These are phyloP conservation scores for Montipora capitata DNA, from an alignment of 92 coral and sea anemone genomes.

Conservation along the genomic window DNA sequence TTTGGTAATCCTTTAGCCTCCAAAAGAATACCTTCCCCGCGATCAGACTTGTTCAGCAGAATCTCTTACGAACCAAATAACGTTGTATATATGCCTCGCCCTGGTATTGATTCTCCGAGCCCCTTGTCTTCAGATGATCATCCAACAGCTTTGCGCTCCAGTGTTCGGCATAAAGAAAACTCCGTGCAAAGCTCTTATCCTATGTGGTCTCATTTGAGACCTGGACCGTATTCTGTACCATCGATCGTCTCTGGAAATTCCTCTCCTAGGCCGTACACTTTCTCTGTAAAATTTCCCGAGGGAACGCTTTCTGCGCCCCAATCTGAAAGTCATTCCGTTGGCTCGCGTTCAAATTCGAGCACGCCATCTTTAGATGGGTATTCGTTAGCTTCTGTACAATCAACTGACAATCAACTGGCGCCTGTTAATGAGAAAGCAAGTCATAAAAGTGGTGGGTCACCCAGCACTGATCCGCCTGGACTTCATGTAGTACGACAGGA, in stretches of 20 bases:
- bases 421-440: slow-evolving; percentile 14
- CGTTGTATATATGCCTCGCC: slow-evolving; percentile 14
- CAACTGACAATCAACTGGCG: slow-evolving; percentile 4
- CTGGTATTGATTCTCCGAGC: background rate
- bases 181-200: slow-evolving; percentile 41
- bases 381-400: background rate
- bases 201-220: slow-evolving; percentile 75
- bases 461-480: background rate
- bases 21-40: slow-evolving; percentile 48
- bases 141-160: slow-evolving; percentile 6
- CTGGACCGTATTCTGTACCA: slow-evolving; percentile 41
- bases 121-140: background rate
- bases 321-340: slow-evolving; percentile 1
- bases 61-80: slow-evolving; percentile 20
- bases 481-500: background rate
- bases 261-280: slow-evolving; percentile 78
- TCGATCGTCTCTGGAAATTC: slow-evolving; percentile 3
- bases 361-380: slow-evolving; percentile 15
- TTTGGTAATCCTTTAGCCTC: background rate
- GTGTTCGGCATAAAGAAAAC: slow-evolving; percentile 10
- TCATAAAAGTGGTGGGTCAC: slow-evolving; percentile 8
- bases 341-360: slow-evolving; percentile 1
- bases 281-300: slow-evolving; percentile 44
- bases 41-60: slow-evolving; percentile 52
- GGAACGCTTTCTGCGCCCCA: background rate